A percentile compares a stretch with the other conserved stretches of the same genome.
Evolutionary conservation across 2,113 vertebrate genomes (phyloP).

Genomic region (Kryptolebias marmoratus): DNA sequence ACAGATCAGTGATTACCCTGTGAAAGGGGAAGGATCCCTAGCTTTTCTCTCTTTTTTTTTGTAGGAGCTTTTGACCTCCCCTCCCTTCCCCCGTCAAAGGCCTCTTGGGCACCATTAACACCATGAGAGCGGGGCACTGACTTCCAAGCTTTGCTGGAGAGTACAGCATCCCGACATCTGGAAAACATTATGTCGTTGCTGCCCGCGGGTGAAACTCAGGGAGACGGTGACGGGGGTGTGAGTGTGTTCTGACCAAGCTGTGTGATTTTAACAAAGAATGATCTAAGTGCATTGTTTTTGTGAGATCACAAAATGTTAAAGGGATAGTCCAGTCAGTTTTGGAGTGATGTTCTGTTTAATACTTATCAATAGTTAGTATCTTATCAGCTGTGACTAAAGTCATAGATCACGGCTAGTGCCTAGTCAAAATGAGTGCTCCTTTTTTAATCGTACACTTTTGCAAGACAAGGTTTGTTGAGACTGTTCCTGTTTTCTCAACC

Average conservation of each 20-base stretch:
- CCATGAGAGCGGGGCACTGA: conserved; percentile 64
- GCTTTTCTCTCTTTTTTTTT: conserved; percentile 61
- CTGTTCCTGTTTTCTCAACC: too few species aligned
- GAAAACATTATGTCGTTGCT: conserved; percentile 77
- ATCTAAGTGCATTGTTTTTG: conserved; percentile 58
- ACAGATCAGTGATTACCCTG: conserved; percentile 62
- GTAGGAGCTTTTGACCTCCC: conserved; percentile 51
- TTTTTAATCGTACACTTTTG: too few species aligned
- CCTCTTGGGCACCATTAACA: conserved; percentile 78
- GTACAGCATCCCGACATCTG: conserved; percentile 78
- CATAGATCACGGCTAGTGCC: too few species aligned
- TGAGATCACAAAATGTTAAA: conserved; percentile 20
- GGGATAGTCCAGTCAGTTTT: too few species aligned
- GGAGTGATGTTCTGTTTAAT: too few species aligned
- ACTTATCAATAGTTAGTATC: too few species aligned
- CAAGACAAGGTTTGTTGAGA: too few species aligned
- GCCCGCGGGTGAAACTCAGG: conserved; percentile 66
- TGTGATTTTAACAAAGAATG: conserved; percentile 40
- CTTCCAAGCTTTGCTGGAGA: conserved; percentile 70
- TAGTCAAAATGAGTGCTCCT: too few species aligned
- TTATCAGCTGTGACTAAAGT: too few species aligned
- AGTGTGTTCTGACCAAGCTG: conserved; percentile 36
- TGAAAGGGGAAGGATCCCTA: conserved; percentile 72
- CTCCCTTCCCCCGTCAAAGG: conserved; percentile 27
- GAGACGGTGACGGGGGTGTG: conserved; percentile 48